phyloP scores from a whole-genome alignment of 2,113 vertebrate genomes.

The Mus pahari region DNA sequence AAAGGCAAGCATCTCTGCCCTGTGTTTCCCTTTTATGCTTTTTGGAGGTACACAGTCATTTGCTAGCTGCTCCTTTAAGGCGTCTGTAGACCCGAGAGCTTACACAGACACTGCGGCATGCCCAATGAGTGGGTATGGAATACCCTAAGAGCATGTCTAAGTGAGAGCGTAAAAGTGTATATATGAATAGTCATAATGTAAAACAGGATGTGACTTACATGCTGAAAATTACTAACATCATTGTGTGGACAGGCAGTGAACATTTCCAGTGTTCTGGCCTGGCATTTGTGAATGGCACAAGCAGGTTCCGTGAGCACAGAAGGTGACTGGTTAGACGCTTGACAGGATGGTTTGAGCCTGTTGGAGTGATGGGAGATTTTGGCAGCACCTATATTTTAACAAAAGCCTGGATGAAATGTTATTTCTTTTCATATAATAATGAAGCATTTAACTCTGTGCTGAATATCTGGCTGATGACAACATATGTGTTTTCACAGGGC shows the following conservation, averaged over 20 bases:
- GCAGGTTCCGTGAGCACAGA: background rate
- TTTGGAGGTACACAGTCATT: background rate
- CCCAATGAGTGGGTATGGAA: background rate
- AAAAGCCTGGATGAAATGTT: background rate
- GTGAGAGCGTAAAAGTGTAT: background rate
- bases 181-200: background rate
- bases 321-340: background rate
- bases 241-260: background rate
- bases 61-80: constrained; percentile 54
- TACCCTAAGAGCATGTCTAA: background rate
- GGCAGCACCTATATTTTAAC: background rate
- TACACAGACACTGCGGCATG: background rate
- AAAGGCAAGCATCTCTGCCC: constrained; percentile 28
- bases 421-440: constrained; percentile 10
- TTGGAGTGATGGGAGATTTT: background rate
- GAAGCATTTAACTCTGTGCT: constrained; percentile 15
- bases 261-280: background rate
- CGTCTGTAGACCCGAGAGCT: background rate
- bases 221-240: background rate
- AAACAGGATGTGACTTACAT: background rate
- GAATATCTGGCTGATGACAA: background rate
- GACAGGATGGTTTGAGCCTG: background rate
- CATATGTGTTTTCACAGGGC: constrained; percentile 88
- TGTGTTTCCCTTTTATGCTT: background rate
- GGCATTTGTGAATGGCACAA: background rate